phyloP scores from a whole-genome alignment of 2,113 vertebrate species.

The Oenanthe oenanthe region DNA sequence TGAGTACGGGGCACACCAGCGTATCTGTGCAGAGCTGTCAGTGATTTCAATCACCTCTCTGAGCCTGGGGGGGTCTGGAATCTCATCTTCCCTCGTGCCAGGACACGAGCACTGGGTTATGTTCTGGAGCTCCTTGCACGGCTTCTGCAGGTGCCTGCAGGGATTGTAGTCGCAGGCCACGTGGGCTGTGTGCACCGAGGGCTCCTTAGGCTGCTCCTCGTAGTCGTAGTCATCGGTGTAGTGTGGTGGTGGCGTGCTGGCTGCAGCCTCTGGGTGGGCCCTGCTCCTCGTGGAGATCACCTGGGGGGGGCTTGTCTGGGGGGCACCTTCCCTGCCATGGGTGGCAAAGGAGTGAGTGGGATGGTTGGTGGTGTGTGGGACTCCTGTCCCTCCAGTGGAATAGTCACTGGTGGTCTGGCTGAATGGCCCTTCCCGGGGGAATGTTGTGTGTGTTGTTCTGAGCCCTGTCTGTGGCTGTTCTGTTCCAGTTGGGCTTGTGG shows the following conservation, averaged over 20 bases:
- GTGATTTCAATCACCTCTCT: slow-evolving; percentile 67
- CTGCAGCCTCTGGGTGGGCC: background rate
- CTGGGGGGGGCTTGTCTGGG: background rate
- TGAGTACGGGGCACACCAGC: slow-evolving; percentile 82
- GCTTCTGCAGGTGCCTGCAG: slow-evolving; percentile 80
- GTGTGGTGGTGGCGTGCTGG: background rate
- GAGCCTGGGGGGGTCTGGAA: slow-evolving; percentile 72
- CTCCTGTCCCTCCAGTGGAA: background rate
- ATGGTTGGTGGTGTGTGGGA: background rate
- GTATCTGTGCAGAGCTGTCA: slow-evolving; percentile 74
- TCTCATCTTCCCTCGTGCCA: slow-evolving; percentile 43
- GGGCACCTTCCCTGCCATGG: background rate
- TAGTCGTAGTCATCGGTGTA: slow-evolving; percentile 57
- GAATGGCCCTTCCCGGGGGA: background rate
- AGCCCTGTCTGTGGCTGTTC: background rate
- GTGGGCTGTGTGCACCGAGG: background rate
- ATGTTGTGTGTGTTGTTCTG: accelerated
- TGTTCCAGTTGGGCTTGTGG: background rate
- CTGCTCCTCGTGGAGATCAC: background rate
- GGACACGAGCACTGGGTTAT: slow-evolving; percentile 72
- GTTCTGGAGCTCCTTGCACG: slow-evolving; percentile 73
- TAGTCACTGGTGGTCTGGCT: background rate
- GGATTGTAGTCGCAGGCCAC: slow-evolving; percentile 74
- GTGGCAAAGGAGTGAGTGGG: background rate
- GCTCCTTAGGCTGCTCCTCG: accelerated